These are phyloP conservation scores for Lochmaea capreae DNA, from an alignment of 2,888 invertebrate genomes.

Conservation along the genomic window DNA sequence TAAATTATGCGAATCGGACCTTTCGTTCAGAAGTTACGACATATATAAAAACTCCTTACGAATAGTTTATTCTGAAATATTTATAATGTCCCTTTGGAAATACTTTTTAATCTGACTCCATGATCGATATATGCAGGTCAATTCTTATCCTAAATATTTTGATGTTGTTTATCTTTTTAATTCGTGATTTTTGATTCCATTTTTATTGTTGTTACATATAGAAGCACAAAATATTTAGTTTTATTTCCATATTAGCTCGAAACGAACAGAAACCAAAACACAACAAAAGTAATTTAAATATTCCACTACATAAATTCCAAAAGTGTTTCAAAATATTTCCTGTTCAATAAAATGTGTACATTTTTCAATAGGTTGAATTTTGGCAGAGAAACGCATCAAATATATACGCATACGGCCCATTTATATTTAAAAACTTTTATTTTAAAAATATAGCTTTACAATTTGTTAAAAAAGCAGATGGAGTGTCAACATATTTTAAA, in stretches of 20 bases:
- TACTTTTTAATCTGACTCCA: no score
- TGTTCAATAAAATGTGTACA: constrained; percentile 50
- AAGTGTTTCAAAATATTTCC: constrained; percentile 54
- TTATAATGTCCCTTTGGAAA: no score
- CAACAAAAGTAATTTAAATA: constrained; percentile 51
- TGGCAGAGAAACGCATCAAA: constrained; percentile 50
- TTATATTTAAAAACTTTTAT: constrained; percentile 63
- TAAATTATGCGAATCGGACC: no score
- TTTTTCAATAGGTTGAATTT: constrained; percentile 53
- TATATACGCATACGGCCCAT: constrained; percentile 61
- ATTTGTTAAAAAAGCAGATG: constrained; percentile 50
- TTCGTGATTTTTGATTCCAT: no score
- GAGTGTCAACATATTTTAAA: constrained; percentile 52
- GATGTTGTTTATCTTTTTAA: no score
- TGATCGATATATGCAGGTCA: no score
- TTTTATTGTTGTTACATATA: no score
- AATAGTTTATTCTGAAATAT: no score
- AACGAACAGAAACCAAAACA: constrained; percentile 11
- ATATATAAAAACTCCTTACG: no score
- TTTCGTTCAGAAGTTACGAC: no score
- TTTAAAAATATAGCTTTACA: constrained; percentile 58
- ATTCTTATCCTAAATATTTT: no score
- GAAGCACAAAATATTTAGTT: not conserved
- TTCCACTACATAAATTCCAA: constrained; percentile 52
- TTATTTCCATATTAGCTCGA: not conserved